A percentile compares a stretch with the other conserved stretches of the same genome.
phyloP scores from a whole-genome alignment of 1,140 invertebrate genomes.

The Meloidogyne exigua region DNA sequence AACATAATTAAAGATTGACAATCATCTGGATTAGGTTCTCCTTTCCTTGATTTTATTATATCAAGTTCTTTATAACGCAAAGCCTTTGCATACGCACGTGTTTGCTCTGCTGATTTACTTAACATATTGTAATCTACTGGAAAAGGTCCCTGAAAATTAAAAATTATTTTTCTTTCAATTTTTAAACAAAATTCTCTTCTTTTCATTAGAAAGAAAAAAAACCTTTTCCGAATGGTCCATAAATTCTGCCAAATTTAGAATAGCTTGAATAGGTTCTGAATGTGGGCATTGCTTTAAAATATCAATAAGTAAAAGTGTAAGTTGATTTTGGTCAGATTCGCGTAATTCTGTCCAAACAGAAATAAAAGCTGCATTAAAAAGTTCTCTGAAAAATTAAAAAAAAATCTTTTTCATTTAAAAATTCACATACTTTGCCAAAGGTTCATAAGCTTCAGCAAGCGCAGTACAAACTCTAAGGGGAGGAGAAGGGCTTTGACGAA shows the following conservation, averaged over 20 bases:
- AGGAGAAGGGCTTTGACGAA: constrained; percentile 91
- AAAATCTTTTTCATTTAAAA: background rate
- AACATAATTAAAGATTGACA: constrained; percentile 53
- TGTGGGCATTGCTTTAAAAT: constrained; percentile 87
- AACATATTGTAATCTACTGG: constrained; percentile 81
- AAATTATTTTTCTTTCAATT: background rate
- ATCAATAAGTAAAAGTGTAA: constrained; percentile 82
- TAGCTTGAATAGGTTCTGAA: constrained; percentile 92
- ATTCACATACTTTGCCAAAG: constrained; percentile 72
- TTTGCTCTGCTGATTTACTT: constrained; percentile 69
- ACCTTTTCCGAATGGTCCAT: constrained; percentile 97
- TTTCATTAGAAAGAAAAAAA: too few relatives aligned
- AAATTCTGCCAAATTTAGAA: constrained; percentile 95
- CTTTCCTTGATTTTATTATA: constrained; percentile 78
- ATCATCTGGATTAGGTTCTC: constrained; percentile 73
- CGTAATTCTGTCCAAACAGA: constrained; percentile 97
- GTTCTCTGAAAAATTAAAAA: constrained; percentile 70
- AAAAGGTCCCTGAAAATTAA: constrained; percentile 74
- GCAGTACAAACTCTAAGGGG: constrained; percentile 83
- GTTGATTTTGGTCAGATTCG: constrained; percentile 77
- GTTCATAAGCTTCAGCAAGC: constrained; percentile 87
- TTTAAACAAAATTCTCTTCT: background rate
- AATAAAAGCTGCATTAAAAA: constrained; percentile 98
- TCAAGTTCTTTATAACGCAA: constrained; percentile 98
- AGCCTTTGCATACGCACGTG: constrained; percentile 86